Base-by-base conservation (phyloP, 2,888 invertebrate species). In the Diarsia mendica region DNA sequence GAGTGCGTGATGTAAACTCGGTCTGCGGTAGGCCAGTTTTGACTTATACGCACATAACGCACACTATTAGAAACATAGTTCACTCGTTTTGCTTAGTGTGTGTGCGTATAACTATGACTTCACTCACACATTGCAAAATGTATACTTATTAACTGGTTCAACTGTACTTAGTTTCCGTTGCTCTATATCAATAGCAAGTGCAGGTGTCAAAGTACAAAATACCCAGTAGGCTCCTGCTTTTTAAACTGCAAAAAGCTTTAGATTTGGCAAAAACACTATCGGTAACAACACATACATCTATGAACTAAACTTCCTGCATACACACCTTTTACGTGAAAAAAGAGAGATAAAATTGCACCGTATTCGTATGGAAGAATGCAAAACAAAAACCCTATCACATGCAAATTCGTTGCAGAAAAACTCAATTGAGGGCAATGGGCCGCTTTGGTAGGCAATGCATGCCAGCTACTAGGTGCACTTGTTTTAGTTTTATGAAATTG, bases 361-460 rank as follows among this genome's bases (percentile, higher is more conserved):
- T 70, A 69, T 70, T 55, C 60, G 48, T 55, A 81, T 11, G 33
- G 60, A 51, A 51, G 60, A 68, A 68, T 68, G 65, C 49, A 58
- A 58, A 76, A 69, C 68, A 69, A 63, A 79, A 81, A 58, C 46
- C 76, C 61, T 80, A 72, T 81, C 61, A 58, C 61, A 81, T 77
- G 82, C 81, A 82, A 81, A 81, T 81, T 67, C 49, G 58, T 67
- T 70, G 63, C 70, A 70, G 67, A 70, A 81, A 81, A 77, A 77
- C n/a, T 51, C 72, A 70, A 77, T 77, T 82, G 33, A 67, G 78
- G 78, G 49, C 72, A 67, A 81, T 61, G 69, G 77, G 49, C 60
- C 81, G 48, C 82, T 81, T 80, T 82, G 33, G 60, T 70, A 77
- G 72, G 60, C 63, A n/a, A 72, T 46, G 67, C 53, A 67, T 70